Evolutionary conservation across 2,797 vertebrate genomes (phyloP), one percentile per base, ranked within the genome.

Genomic region (Cossypha caffra): DNA sequence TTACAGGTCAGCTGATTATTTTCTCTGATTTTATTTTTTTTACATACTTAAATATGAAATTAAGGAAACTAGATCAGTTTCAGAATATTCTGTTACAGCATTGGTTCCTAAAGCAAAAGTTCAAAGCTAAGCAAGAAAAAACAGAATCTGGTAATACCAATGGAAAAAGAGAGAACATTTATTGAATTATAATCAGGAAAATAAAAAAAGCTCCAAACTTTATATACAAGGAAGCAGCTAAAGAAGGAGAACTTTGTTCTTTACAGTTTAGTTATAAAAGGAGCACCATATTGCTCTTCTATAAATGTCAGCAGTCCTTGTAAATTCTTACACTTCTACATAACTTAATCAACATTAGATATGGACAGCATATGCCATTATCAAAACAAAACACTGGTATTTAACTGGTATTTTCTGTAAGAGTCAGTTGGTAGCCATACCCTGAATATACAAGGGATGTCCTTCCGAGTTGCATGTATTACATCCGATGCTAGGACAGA

Each of bases 381-480:
- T 26, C 16, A 78, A 66, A 90, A 51, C 17, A 83, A n/a, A 89
- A 23, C 20, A 62, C 5, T 42, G 31, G 21, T 33, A 52, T 73
- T 90, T 25, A 69, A 57, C 19, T 37, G 55, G 26, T 31, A 50
- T 58, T 73, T 74, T 92, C 72, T 73, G 37, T 38, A 48, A 55
- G 26, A 72, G 9, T 20, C 66, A 86, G 40, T 28, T n/a, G 62
- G 42, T 50, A 90, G 57, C 25, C 97, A 28, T 98, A 99, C 99
- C 98, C 98, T 98, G 97, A 99, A 99, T 97, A 99, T 99, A 90
- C 99, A 99, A 17, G 99, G 99, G 64, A 99, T 91, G 92, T 99
- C 99, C 95, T 99, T 99, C 88, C 99, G 98, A 47, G 98, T 99
- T 14, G 99, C 99, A 0, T 99, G 99, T 95, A 99, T 99, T 38